phyloP scores from a whole-genome alignment of 2,888 invertebrate species.

The Troilus luridus region DNA sequence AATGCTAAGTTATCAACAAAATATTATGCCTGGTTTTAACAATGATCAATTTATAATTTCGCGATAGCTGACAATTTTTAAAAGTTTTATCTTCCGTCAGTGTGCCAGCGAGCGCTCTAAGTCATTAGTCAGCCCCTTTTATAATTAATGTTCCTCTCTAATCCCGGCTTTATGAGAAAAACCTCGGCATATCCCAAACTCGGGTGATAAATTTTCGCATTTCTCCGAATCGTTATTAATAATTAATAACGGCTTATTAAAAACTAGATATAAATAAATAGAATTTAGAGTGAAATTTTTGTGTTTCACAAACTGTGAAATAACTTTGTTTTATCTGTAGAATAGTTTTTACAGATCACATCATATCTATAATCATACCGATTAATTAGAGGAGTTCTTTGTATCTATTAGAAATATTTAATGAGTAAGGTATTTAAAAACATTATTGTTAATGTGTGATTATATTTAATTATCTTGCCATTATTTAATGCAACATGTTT shows the following conservation, averaged over 20 bases:
- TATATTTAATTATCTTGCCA: too few species aligned
- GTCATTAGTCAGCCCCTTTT: not conserved
- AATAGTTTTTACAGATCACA: too few species aligned
- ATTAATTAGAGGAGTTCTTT: too few species aligned
- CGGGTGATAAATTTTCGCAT: not conserved
- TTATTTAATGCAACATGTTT: too few species aligned
- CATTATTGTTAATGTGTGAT: too few species aligned
- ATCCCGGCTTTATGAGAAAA: not conserved
- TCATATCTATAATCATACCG: too few species aligned
- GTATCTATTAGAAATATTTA: too few species aligned
- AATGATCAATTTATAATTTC: not conserved
- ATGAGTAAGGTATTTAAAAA: too few species aligned
- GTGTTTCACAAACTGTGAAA: too few species aligned
- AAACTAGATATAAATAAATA: too few species aligned
- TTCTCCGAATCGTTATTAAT: not conserved
- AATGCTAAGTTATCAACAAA: not conserved
- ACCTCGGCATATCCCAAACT: not conserved
- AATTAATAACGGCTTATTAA: not conserved
- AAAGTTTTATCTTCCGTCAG: not conserved
- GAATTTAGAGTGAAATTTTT: too few species aligned
- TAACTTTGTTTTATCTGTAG: too few species aligned
- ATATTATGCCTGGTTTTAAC: not conserved
- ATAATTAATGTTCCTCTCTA: not conserved
- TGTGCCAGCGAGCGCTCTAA: not conserved
- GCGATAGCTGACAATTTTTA: not conserved